These are phyloP conservation scores for Podotricha telesiphe DNA, from an alignment of 2,888 invertebrate genomes.

Conservation along the genomic window DNA sequence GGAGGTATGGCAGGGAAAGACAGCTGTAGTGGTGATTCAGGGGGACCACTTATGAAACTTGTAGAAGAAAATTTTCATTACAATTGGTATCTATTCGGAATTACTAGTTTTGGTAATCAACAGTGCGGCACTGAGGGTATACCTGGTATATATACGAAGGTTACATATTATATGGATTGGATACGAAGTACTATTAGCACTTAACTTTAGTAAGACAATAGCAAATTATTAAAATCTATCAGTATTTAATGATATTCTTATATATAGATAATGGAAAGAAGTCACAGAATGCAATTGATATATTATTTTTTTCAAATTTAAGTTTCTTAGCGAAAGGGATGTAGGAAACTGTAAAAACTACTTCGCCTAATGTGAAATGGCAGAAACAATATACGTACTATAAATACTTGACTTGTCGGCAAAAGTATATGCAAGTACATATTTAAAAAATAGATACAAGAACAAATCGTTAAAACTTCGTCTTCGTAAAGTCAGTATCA, in stretches of 20 bases:
- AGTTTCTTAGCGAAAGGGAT: too few relatives aligned
- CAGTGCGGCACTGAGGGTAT: conserved; percentile 63
- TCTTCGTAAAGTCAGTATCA: too few relatives aligned
- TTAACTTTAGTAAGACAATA: too few relatives aligned
- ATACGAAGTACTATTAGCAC: conserved; percentile 50
- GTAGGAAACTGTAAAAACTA: too few relatives aligned
- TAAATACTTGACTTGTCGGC: too few relatives aligned
- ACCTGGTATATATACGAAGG: conserved; percentile 86
- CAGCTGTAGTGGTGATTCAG: conserved; percentile 85
- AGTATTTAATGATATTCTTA: not conserved
- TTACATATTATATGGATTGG: conserved; percentile 84
- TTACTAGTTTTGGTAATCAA: conserved; percentile 62
- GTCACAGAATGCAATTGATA: not conserved
- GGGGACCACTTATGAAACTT: conserved; percentile 79
- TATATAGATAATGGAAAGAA: not conserved
- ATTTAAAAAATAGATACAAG: too few relatives aligned
- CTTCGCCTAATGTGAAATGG: too few relatives aligned
- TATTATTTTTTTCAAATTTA: too few relatives aligned
- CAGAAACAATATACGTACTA: too few relatives aligned
- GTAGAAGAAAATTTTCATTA: conserved; percentile 52
- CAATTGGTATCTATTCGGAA: conserved; percentile 79
- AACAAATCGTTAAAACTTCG: too few relatives aligned
- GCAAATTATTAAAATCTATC: too few relatives aligned
- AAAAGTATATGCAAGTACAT: too few relatives aligned
- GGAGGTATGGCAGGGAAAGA: conserved; percentile 79